Evolutionary conservation across 2,888 invertebrate species (phyloP).

Genomic region (Ischnura elegans): DNA sequence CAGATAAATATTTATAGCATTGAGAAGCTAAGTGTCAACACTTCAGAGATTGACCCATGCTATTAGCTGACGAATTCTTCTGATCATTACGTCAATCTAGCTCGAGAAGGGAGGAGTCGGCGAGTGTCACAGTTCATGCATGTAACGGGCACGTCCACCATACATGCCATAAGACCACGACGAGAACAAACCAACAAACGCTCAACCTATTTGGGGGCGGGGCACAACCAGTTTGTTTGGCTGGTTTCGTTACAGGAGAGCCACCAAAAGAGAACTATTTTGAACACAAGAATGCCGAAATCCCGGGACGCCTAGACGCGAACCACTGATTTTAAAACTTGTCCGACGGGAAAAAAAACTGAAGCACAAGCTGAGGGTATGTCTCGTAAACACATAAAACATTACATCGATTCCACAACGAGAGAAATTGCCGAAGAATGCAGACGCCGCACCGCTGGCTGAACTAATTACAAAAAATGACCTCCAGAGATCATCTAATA

Average conservation of each 20-base stretch:
- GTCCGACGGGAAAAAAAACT: too few species aligned
- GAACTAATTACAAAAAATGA: too few species aligned
- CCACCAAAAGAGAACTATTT: background rate
- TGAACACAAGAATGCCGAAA: constrained; percentile 16
- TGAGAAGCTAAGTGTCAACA: background rate
- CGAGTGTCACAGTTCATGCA: background rate
- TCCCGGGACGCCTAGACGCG: background rate
- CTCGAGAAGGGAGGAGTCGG: background rate
- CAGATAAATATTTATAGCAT: background rate
- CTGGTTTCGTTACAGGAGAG: background rate
- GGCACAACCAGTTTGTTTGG: background rate
- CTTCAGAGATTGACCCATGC: background rate
- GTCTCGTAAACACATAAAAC: too few species aligned
- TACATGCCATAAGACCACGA: background rate
- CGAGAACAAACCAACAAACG: background rate
- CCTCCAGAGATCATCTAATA: too few species aligned
- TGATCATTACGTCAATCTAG: constrained; percentile 22
- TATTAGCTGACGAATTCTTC: background rate
- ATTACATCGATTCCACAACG: too few species aligned
- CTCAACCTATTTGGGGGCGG: background rate
- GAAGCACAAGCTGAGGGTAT: too few species aligned
- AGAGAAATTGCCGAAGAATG: too few species aligned
- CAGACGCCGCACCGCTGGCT: too few species aligned
- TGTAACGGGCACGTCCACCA: background rate
- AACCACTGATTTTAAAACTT: too few species aligned